Evolutionary conservation across 2,888 invertebrate species (phyloP).

Genomic region (Dryobota labecula): DNA sequence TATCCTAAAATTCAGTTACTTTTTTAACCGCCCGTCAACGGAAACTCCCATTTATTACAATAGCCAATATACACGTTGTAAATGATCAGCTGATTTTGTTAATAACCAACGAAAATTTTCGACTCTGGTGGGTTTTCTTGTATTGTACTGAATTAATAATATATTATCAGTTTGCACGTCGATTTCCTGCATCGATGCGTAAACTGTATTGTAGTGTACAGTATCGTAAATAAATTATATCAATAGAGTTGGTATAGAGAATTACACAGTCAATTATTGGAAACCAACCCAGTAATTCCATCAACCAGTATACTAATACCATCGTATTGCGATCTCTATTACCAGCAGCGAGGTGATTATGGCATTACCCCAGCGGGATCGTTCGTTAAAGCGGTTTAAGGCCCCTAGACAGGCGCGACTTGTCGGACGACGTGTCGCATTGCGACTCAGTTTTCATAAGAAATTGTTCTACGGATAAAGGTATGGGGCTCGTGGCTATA

Average conservation of each 20-base stretch:
- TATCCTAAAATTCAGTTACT: not conserved
- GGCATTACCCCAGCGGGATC: slow-evolving; percentile 31
- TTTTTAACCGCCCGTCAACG: not conserved
- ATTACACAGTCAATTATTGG: slow-evolving; percentile 11
- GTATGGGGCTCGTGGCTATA: too few species aligned
- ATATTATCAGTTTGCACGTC: too few species aligned
- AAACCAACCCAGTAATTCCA: slow-evolving; percentile 16
- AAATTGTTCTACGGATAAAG: not conserved
- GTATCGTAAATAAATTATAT: not conserved
- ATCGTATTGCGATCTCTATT: slow-evolving; percentile 19
- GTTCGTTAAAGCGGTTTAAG: slow-evolving; percentile 22
- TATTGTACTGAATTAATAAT: too few species aligned
- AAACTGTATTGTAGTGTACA: too few species aligned
- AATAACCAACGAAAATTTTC: too few species aligned
- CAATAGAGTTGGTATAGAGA: not conserved
- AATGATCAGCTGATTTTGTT: too few species aligned
- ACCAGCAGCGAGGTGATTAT: slow-evolving; percentile 27
- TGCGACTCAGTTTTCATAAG: not conserved
- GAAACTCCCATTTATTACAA: not conserved
- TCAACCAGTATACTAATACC: slow-evolving; percentile 15
- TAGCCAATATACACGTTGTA: too few species aligned
- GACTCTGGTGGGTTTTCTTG: too few species aligned
- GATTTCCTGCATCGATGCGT: too few species aligned
- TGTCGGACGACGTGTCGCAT: not conserved
- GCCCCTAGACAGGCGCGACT: not conserved